Percentiles rank a stretch among this genome's conserved stretches.
Evolutionary conservation across 1,140 invertebrate genomes (phyloP).

Genomic region (Battus philenor): DNA sequence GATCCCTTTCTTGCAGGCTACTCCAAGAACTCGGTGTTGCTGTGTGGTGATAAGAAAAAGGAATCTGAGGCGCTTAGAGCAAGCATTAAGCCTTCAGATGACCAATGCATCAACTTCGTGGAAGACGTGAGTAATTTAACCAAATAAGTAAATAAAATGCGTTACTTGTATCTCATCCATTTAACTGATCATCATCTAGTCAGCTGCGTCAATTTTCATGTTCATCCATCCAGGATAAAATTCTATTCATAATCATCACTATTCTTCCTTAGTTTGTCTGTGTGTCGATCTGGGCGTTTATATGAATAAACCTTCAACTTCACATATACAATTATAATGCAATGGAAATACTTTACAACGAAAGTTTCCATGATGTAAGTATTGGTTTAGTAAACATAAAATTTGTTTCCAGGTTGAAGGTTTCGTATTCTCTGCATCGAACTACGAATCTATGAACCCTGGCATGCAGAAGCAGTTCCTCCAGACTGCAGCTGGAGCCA

Average conservation of each 20-base stretch:
- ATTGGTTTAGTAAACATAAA: too few relatives aligned
- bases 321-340: too few relatives aligned
- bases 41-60: conserved; percentile 60
- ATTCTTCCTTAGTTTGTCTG: too few relatives aligned
- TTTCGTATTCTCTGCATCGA: conserved; percentile 74
- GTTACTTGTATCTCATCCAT: too few relatives aligned
- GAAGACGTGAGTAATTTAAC: conserved; percentile 41
- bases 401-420: conserved; percentile 77
- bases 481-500: conserved; percentile 68
- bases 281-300: too few relatives aligned
- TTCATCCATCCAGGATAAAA: too few relatives aligned
- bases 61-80: conserved; percentile 35
- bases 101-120: conserved; percentile 47
- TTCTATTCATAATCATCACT: too few relatives aligned
- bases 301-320: background rate
- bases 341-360: too few relatives aligned
- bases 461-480: conserved; percentile 77
- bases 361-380: too few relatives aligned
- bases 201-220: too few relatives aligned
- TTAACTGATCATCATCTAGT: too few relatives aligned
- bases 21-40: conserved; percentile 42
- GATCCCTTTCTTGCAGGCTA: conserved; percentile 52
- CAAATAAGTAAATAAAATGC: too few relatives aligned
- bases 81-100: conserved; percentile 22
- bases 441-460: conserved; percentile 73